These are phyloP conservation scores for Neomonachus schauinslandi DNA, from an alignment of 2,113 vertebrate genomes.

Conservation along the genomic window DNA sequence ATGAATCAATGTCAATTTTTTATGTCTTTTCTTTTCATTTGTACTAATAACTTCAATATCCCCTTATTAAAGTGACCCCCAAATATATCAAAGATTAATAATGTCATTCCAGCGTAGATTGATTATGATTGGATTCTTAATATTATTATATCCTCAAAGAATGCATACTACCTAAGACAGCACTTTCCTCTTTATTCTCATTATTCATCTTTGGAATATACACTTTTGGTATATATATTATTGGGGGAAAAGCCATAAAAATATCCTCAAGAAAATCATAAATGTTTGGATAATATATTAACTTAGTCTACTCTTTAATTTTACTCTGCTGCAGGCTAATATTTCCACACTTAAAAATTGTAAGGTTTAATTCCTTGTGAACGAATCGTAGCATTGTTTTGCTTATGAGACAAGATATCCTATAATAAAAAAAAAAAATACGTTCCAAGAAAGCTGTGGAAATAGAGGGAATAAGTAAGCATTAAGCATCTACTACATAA, in stretches of 20 bases:
- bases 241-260: neutral
- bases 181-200: neutral
- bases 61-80: slow-evolving; percentile 32
- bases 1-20: slow-evolving; percentile 68
- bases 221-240: neutral
- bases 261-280: neutral
- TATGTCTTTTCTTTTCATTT: slow-evolving; percentile 57
- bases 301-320: neutral
- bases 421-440: neutral
- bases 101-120: neutral
- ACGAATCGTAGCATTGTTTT: neutral
- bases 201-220: neutral
- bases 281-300: neutral
- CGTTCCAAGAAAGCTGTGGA: neutral
- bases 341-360: neutral
- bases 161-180: neutral
- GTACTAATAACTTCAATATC: slow-evolving; percentile 57
- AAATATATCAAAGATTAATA: slow-evolving; percentile 55
- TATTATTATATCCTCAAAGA: neutral
- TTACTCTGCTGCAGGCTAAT: neutral
- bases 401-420: neutral
- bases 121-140: neutral
- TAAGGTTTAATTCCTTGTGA: neutral
- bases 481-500: neutral
- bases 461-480: neutral